These are phyloP conservation scores for Aphodius granarius DNA, from an alignment of 2,888 invertebrate genomes.

Conservation along the genomic window DNA sequence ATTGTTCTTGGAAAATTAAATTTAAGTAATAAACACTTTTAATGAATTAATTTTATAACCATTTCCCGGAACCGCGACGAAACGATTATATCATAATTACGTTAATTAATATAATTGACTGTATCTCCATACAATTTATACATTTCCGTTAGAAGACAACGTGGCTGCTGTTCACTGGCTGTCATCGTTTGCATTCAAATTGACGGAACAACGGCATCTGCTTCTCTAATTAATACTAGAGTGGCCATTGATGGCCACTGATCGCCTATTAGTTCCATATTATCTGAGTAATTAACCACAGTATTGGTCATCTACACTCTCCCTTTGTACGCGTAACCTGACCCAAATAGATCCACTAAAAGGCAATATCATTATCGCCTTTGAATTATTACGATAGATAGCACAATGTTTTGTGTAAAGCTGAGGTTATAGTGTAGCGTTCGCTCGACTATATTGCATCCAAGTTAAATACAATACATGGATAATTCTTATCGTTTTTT, in stretches of 20 bases:
- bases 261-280: background rate
- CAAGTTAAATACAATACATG: background rate
- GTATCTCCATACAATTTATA: background rate
- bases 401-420: no score
- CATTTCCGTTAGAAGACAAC: background rate
- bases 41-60: no score
- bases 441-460: background rate
- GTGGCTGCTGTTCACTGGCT: background rate
- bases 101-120: background rate
- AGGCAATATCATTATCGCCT: background rate
- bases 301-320: background rate
- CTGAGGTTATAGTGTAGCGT: background rate
- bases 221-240: background rate
- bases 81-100: background rate
- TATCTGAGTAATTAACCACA: background rate
- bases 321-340: background rate
- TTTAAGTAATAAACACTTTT: background rate
- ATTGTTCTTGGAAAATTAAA: no score
- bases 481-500: background rate
- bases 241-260: background rate
- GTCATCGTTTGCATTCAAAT: background rate
- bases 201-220: background rate
- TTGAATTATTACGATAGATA: no score
- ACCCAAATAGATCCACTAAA: background rate
- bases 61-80: background rate